Evolutionary conservation across 2,888 invertebrate genomes (phyloP).

Genomic region (Ophioninae sp.): DNA sequence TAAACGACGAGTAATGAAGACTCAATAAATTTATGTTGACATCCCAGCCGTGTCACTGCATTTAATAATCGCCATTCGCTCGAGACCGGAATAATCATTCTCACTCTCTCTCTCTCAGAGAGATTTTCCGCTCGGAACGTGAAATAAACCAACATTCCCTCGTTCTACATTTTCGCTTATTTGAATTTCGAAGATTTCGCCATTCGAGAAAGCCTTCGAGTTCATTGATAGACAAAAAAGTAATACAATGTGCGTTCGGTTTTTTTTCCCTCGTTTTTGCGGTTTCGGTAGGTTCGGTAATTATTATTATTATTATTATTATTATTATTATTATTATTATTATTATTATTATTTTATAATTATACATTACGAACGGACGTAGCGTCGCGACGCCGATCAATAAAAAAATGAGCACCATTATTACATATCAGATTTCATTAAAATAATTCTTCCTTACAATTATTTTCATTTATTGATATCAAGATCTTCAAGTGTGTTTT

Average conservation of each 20-base stretch:
- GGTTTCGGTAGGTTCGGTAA: no score
- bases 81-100: conserved; percentile 39
- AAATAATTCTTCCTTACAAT: no score
- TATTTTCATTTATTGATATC: no score
- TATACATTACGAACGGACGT: no score
- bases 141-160: conserved; percentile 34
- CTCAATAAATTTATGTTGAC: conserved; percentile 74
- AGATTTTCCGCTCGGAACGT: conserved; percentile 41
- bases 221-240: neutral
- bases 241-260: no score
- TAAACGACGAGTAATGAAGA: conserved; percentile 76
- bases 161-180: neutral
- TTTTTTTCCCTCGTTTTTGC: no score
- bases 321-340: no score
- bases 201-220: neutral
- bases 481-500: no score
- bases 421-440: no score
- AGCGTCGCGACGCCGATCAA: neutral
- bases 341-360: no score
- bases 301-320: no score
- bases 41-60: conserved; percentile 62
- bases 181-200: neutral
- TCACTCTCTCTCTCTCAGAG: neutral
- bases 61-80: conserved; percentile 71
- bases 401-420: conserved; percentile 1